These are phyloP conservation scores for Micropoecilia bifurca DNA, from an alignment of 2,797 vertebrate species.

Conservation along the genomic window DNA sequence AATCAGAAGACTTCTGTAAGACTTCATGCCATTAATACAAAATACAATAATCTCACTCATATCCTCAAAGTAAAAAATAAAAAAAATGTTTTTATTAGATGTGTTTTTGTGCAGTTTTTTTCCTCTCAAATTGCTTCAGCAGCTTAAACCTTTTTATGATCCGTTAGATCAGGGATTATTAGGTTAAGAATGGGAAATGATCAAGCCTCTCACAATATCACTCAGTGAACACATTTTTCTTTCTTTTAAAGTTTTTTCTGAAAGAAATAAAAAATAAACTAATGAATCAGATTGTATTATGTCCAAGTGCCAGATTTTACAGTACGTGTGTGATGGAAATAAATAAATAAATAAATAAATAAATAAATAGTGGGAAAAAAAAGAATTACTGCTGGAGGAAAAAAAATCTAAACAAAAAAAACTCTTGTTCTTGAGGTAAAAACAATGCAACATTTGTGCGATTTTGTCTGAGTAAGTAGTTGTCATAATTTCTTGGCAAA, in stretches of 20 bases:
- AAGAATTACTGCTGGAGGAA: neutral
- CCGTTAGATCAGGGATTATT: slow-evolving; percentile 3
- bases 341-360: too few species aligned
- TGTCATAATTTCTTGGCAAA: neutral
- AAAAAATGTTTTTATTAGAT: slow-evolving; percentile 31
- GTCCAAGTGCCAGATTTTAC: too few species aligned
- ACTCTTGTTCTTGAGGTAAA: neutral
- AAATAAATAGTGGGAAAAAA: too few species aligned
- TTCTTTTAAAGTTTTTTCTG: too few species aligned
- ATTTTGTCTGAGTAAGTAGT: neutral
- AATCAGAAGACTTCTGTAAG: neutral
- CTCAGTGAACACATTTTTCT: neutral
- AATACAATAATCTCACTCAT: neutral
- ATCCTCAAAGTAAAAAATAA: slow-evolving; percentile 25
- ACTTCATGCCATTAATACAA: neutral
- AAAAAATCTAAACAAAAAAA: too few species aligned
- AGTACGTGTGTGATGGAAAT: too few species aligned
- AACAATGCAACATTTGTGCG: neutral
- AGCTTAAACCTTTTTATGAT: slow-evolving; percentile 28
- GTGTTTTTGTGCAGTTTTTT: slow-evolving; percentile 10
- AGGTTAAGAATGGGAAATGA: neutral
- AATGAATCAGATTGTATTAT: too few species aligned
- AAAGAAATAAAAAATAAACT: too few species aligned
- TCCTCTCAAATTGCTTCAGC: slow-evolving; percentile 27
- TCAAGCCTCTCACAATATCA: neutral